phyloP scores from a whole-genome alignment of 1,140 invertebrate species.

The Ceratosolen solmsi region DNA sequence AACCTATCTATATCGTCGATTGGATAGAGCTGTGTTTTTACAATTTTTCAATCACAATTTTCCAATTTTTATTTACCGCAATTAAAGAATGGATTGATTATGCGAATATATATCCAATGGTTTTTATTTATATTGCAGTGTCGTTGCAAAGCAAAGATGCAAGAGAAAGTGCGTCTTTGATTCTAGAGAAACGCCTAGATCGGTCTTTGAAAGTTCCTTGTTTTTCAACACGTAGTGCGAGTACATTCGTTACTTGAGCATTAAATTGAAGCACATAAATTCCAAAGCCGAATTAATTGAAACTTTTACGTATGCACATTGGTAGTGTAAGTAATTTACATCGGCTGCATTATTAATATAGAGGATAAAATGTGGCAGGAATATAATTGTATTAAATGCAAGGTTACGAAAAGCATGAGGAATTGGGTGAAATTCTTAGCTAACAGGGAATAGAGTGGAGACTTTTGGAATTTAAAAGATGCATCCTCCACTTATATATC shows the following conservation, averaged over 20 bases:
- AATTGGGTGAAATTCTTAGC: no score
- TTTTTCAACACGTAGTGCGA: constrained; percentile 24
- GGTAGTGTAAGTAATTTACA: constrained; percentile 15
- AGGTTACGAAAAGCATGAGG: not conserved
- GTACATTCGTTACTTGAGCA: not conserved
- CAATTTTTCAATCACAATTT: constrained; percentile 21
- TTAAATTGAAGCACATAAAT: not conserved
- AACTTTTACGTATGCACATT: not conserved
- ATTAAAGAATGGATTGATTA: constrained; percentile 22
- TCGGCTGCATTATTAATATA: not conserved
- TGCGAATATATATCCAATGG: constrained; percentile 29
- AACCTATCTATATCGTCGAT: not conserved
- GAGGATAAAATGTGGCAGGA: not conserved
- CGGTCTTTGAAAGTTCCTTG: constrained; percentile 45
- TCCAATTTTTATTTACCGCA: not conserved
- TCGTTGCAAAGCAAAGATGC: constrained; percentile 30
- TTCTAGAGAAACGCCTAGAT: constrained; percentile 46
- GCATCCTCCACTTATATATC: not conserved
- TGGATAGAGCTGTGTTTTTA: not conserved
- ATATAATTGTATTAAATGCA: not conserved
- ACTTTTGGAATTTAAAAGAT: not conserved
- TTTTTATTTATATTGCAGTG: constrained; percentile 15
- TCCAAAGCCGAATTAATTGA: not conserved
- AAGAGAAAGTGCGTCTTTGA: constrained; percentile 50
- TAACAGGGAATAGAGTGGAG: not conserved